Conservation (phyloP, 2,797 vertebrate species). For the Labeo calbasu region DNA sequence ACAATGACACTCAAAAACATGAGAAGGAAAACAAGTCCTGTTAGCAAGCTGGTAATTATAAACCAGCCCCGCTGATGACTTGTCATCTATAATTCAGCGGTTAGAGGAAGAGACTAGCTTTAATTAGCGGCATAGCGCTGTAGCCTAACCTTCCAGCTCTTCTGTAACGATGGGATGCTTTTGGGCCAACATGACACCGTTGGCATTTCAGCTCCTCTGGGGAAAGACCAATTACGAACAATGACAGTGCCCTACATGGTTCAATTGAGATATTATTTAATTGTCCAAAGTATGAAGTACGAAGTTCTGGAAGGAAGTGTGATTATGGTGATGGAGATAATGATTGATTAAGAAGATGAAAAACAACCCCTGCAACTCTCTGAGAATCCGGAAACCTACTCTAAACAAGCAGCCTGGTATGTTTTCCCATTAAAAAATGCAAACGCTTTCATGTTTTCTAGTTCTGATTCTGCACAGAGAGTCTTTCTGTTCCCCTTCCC, state of each 20-base stretch:
- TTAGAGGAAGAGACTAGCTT: constrained; percentile 72
- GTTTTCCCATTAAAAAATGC: background rate
- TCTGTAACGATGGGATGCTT: constrained; percentile 61
- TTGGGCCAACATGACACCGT: constrained; percentile 62
- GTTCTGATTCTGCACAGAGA: background rate
- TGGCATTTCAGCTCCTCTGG: constrained; percentile 59
- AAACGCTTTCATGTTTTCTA: constrained; percentile 23
- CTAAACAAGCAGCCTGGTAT: background rate
- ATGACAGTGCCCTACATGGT: constrained; percentile 54
- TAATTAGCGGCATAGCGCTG: constrained; percentile 71
- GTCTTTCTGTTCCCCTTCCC: background rate
- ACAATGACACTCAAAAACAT: constrained; percentile 42
- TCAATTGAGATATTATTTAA: constrained; percentile 59
- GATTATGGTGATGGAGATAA: constrained; percentile 34
- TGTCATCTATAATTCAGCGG: constrained; percentile 75
- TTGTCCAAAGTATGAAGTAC: constrained; percentile 31
- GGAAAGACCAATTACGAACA: constrained; percentile 57
- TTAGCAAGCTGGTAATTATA: constrained; percentile 72
- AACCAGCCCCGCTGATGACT: constrained; percentile 71
- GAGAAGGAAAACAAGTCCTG: constrained; percentile 67
- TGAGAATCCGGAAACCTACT: background rate
- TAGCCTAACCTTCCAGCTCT: constrained; percentile 65
- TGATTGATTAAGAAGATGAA: constrained; percentile 19
- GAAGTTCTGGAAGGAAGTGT: constrained; percentile 26
- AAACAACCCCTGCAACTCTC: background rate